phyloP scores from a whole-genome alignment of 2,888 invertebrate genomes.

The Nemotelus pantherinus region DNA sequence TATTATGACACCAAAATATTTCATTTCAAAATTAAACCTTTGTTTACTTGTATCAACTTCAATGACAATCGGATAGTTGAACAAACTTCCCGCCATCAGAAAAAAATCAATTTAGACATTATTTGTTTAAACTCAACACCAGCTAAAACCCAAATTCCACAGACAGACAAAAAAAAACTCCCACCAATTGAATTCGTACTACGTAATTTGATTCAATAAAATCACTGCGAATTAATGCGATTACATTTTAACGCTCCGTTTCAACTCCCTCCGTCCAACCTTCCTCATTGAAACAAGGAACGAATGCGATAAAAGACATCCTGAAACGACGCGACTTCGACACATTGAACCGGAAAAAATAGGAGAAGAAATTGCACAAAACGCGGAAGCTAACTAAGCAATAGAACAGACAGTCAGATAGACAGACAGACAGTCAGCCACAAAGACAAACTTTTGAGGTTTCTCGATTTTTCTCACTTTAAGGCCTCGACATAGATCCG shows the following conservation, averaged over 20 bases:
- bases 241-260: background rate
- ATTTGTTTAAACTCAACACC: no score
- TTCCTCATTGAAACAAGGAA: no score
- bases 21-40: no score
- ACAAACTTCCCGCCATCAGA: no score
- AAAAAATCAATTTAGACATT: no score
- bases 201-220: slow-evolving; percentile 23
- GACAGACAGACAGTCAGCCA: background rate
- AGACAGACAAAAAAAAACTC: background rate
- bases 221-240: background rate
- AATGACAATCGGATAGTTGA: no score
- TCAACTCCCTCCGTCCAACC: background rate
- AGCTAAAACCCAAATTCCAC: no score
- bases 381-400: background rate
- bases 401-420: background rate
- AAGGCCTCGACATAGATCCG: background rate
- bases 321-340: no score
- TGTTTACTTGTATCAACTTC: no score
- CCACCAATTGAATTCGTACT: slow-evolving; percentile 1
- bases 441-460: slow-evolving; percentile 15
- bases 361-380: background rate
- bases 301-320: no score
- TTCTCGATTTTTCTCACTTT: slow-evolving; percentile 7
- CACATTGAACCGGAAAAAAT: no score
- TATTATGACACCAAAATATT: no score